These are phyloP conservation scores for Synanthedon formicaeformis DNA, from an alignment of 2,888 invertebrate species.

Conservation along the genomic window DNA sequence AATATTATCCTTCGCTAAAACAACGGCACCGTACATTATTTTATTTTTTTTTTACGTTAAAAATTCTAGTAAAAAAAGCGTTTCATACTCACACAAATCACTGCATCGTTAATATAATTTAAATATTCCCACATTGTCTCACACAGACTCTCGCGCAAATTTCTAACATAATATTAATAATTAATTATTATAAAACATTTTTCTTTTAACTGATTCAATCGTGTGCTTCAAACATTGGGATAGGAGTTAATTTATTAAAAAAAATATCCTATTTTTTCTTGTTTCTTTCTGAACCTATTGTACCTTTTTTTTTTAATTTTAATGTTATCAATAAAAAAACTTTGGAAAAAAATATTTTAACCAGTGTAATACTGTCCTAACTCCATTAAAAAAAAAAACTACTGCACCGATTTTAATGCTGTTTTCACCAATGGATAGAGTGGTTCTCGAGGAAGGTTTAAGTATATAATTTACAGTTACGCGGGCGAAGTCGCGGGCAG, in stretches of 20 bases:
- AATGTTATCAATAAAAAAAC: too few relatives aligned
- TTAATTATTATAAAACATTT: conserved; percentile 1
- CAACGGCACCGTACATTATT: conserved; percentile 36
- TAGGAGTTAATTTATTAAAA: not conserved
- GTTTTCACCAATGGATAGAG: too few relatives aligned
- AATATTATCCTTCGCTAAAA: conserved; percentile 6
- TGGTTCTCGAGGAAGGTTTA: too few relatives aligned
- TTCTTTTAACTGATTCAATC: conserved; percentile 20
- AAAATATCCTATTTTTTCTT: too few relatives aligned
- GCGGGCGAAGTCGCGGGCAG: too few relatives aligned
- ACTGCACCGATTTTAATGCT: too few relatives aligned
- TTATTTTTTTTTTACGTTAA: conserved; percentile 11
- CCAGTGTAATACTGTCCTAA: too few relatives aligned
- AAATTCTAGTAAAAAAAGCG: conserved; percentile 52
- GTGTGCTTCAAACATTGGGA: conserved; percentile 23
- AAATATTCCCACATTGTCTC: conserved; percentile 32
- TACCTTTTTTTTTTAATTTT: too few relatives aligned
- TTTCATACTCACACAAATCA: conserved; percentile 51
- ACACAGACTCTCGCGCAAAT: conserved; percentile 24
- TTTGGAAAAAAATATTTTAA: too few relatives aligned
- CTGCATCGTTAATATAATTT: conserved; percentile 22
- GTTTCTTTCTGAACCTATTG: too few relatives aligned
- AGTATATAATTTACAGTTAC: too few relatives aligned
- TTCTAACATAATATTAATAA: conserved; percentile 6
- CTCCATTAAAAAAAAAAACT: too few relatives aligned